Percentiles rank a stretch among this genome's conserved stretches.
Evolutionary conservation across 1,140 invertebrate species (phyloP).

Genomic region (Ostrea edulis): DNA sequence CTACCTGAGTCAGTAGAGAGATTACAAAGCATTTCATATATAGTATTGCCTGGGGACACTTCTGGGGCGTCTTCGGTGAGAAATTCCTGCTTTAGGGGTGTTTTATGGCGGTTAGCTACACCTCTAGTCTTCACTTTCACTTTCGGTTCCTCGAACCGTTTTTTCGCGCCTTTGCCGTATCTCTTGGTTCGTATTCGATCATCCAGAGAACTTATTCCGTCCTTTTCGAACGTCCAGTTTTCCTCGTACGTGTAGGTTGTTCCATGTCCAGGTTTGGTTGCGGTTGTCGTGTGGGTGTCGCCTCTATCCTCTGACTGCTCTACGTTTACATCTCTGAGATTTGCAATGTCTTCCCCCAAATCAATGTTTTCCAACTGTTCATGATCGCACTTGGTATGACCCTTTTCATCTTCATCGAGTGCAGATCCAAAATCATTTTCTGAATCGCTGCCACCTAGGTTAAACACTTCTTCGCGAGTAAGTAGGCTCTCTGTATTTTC

Average conservation of each 20-base stretch:
- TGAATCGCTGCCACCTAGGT: neutral
- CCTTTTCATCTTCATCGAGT: neutral
- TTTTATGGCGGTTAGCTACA: slow-evolving; percentile 3
- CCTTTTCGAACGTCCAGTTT: slow-evolving; percentile 8
- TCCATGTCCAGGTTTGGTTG: neutral
- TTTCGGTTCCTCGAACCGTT: neutral
- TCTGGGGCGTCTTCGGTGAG: neutral
- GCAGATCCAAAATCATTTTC: neutral
- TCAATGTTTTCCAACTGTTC: neutral
- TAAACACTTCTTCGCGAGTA: neutral
- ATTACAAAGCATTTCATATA: neutral
- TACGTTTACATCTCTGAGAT: neutral
- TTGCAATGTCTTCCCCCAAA: neutral
- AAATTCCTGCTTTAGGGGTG: neutral
- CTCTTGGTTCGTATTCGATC: neutral
- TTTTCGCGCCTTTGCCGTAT: neutral
- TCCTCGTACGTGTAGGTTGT: neutral
- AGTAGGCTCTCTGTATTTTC: too few species aligned
- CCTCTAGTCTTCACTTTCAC: slow-evolving; percentile 14
- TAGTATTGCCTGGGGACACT: neutral
- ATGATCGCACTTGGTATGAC: neutral
- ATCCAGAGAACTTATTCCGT: neutral
- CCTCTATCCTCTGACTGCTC: neutral
- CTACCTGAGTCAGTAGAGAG: neutral
- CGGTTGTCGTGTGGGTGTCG: neutral